Conservation (phyloP, 2,888 invertebrate genomes). For the Cinara cedri region DNA sequence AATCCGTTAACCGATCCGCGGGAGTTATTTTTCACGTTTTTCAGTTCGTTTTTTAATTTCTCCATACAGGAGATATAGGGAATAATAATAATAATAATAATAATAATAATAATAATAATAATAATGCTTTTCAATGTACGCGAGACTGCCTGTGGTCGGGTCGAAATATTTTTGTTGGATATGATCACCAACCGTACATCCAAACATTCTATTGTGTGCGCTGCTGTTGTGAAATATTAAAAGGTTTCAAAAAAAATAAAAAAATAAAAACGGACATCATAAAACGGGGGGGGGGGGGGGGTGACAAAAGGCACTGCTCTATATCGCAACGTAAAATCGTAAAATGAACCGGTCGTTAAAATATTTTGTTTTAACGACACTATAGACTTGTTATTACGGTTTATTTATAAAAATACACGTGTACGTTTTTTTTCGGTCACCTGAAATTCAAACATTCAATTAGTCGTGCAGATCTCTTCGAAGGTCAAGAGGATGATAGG, state of each 20-base stretch:
- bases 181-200: constrained; percentile 36
- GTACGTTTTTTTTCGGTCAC: not conserved
- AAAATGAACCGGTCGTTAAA: constrained; percentile 29
- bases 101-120: too few relatives aligned
- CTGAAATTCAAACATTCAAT: not conserved
- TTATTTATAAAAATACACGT: not conserved
- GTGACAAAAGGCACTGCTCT: not conserved
- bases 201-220: constrained; percentile 9
- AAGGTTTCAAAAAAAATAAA: constrained; percentile 17
- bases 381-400: not conserved
- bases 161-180: constrained; percentile 23
- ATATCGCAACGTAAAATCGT: constrained; percentile 11
- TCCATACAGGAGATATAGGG: not conserved
- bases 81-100: too few relatives aligned
- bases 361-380: not conserved
- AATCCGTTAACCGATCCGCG: constrained; percentile 31
- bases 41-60: constrained; percentile 34
- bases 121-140: constrained; percentile 34
- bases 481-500: not conserved
- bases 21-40: constrained; percentile 30
- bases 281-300: too few relatives aligned
- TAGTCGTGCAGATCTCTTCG: not conserved
- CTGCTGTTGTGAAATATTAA: constrained; percentile 9
- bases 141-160: constrained; percentile 37
- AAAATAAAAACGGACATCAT: not conserved